Conservation (phyloP, 2,113 vertebrate species). For the Melanerpes aurifrons region DNA sequence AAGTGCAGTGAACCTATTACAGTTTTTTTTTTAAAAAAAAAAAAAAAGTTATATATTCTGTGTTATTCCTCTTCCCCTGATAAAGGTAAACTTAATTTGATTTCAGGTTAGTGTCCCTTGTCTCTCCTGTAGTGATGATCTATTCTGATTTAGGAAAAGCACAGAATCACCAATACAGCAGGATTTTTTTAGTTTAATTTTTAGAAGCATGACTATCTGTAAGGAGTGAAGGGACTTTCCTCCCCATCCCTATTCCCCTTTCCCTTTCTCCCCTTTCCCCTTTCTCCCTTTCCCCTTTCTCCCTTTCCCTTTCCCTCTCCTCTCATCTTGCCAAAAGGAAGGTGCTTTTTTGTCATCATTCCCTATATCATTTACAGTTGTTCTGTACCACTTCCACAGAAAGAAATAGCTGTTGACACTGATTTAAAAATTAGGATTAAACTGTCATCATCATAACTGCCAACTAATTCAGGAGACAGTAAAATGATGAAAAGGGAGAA, state of each 20-base stretch:
- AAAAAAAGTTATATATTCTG: not conserved
- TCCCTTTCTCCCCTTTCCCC: not conserved
- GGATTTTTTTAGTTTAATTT: not conserved
- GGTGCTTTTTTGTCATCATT: not conserved
- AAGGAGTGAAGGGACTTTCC: not conserved
- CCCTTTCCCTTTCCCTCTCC: not conserved
- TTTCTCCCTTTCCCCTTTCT: not conserved
- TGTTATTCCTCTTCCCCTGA: not conserved
- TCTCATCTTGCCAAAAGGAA: slow-evolving; percentile 2
- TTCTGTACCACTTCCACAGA: slow-evolving; percentile 55
- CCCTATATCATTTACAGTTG: not conserved
- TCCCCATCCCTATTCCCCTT: not conserved
- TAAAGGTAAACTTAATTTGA: not conserved
- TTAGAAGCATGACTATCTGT: not conserved
- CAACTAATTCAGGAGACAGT: slow-evolving; percentile 46
- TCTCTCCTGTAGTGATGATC: not conserved
- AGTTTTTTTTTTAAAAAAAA: not conserved
- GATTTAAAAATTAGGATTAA: slow-evolving; percentile 70
- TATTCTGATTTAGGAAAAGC: not conserved
- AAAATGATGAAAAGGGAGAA: slow-evolving; percentile 59
- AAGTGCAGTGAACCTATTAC: not conserved
- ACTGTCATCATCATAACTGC: slow-evolving; percentile 36
- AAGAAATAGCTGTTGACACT: slow-evolving; percentile 55
- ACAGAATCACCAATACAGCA: not conserved
- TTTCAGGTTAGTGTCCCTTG: not conserved